Evolutionary conservation across 2,797 vertebrate genomes (phyloP).

Genomic region (Rousettus madagascariensis): DNA sequence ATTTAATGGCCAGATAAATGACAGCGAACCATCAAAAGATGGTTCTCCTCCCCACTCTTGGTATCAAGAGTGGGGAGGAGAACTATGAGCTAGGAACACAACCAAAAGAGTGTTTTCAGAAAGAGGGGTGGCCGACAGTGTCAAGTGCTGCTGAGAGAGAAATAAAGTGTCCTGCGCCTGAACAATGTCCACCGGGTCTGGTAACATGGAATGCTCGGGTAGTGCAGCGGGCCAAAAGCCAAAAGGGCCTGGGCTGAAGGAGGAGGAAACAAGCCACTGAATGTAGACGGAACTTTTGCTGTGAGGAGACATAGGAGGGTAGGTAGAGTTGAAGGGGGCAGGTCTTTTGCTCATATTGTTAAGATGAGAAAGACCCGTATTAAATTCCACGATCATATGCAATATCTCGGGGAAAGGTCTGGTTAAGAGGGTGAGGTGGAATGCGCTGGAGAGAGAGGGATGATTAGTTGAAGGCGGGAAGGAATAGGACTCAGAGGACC

Average conservation of each 20-base stretch:
- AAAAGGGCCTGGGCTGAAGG: background rate
- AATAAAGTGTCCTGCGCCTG: background rate
- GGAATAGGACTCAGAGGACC: background rate
- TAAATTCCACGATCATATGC: background rate
- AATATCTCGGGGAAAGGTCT: background rate
- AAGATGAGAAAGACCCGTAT: background rate
- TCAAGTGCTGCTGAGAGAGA: background rate
- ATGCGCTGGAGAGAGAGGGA: background rate
- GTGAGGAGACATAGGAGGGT: background rate
- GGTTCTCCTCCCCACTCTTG: too few species aligned
- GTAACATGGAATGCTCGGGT: background rate
- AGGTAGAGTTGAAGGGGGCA: too few species aligned
- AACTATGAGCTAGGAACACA: background rate
- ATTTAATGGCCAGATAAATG: background rate
- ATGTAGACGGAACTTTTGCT: background rate
- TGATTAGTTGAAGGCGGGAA: background rate
- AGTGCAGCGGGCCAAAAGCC: background rate
- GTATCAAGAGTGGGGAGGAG: background rate
- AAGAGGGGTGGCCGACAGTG: accelerated
- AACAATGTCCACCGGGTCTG: accelerated
- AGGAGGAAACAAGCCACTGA: background rate
- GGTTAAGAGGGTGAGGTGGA: background rate
- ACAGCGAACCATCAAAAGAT: accelerated
- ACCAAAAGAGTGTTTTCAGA: background rate
- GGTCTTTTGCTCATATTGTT: background rate